A percentile compares a stretch with the other conserved stretches of the same genome.
Evolutionary conservation across 2,797 vertebrate genomes (phyloP).

Genomic region (Labeo calbasu): DNA sequence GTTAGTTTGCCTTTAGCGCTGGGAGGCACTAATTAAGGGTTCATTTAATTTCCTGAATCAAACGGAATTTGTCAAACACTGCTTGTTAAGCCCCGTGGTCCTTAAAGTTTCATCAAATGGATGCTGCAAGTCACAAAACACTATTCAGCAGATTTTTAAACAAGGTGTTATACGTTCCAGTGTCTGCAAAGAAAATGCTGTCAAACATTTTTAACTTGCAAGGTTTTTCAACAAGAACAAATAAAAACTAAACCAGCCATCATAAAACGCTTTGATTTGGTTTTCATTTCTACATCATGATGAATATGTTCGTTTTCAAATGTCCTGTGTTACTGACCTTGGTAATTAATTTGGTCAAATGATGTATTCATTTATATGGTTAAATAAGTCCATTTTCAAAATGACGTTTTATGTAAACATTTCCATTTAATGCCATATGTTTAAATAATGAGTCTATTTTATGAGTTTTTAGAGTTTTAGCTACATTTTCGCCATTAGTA

Average conservation of each 20-base stretch:
- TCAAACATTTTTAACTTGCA: not conserved
- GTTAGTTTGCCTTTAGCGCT: not conserved
- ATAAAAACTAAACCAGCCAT: not conserved
- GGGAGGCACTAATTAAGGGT: conserved; percentile 12
- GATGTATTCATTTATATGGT: not conserved
- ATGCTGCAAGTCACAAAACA: conserved; percentile 15
- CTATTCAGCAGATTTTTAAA: conserved; percentile 20
- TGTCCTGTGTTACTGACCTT: not conserved
- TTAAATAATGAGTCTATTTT: not conserved
- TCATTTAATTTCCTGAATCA: conserved; percentile 27
- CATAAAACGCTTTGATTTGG: not conserved
- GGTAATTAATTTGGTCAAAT: not conserved
- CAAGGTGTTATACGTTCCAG: not conserved
- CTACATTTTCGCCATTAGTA: not conserved
- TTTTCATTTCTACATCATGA: not conserved
- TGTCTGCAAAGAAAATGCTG: not conserved
- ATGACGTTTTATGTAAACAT: not conserved
- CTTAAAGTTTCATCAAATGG: not conserved
- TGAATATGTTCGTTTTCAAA: not conserved
- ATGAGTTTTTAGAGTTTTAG: not conserved
- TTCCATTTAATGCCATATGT: not conserved
- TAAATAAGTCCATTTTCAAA: not conserved
- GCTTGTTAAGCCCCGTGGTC: conserved; percentile 5
- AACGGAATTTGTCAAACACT: conserved; percentile 22
- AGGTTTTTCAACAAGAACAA: not conserved